phyloP scores from a whole-genome alignment of 2,888 invertebrate genomes.

The Drosophila hamatofila region DNA sequence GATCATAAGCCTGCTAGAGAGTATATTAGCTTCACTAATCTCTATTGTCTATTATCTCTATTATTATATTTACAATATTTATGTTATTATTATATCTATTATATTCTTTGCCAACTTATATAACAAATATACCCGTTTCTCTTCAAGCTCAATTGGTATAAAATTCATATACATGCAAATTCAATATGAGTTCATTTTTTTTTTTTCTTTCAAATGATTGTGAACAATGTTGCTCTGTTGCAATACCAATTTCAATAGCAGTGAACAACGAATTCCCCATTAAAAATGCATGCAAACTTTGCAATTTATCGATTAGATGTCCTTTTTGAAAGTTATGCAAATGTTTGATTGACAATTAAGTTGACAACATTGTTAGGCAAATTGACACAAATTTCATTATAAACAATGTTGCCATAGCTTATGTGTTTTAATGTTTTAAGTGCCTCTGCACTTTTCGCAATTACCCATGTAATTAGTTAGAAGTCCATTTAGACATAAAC shows the following conservation, averaged over 20 bases:
- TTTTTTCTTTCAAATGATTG: not conserved
- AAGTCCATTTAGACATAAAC: conserved; percentile 64
- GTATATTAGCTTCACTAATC: no score
- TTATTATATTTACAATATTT: no score
- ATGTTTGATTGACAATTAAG: conserved; percentile 29
- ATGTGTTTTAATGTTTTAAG: not conserved
- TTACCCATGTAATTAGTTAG: conserved; percentile 46
- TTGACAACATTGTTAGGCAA: conserved; percentile 23
- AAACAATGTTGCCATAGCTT: conserved; percentile 19
- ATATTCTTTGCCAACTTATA: no score
- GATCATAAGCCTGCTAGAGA: no score
- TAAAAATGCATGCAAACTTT: conserved; percentile 6
- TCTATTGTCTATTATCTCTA: no score
- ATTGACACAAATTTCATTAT: conserved; percentile 48
- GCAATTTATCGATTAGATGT: conserved; percentile 7
- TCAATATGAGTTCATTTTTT: not conserved
- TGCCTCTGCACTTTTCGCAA: conserved; percentile 18
- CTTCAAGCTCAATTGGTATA: not conserved
- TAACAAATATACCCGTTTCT: not conserved
- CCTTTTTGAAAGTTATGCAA: conserved; percentile 6
- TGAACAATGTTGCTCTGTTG: not conserved
- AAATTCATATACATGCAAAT: not conserved
- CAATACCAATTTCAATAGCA: conserved; percentile 2
- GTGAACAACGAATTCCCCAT: conserved; percentile 22
- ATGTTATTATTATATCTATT: no score